Conservation (phyloP, 2,888 invertebrate species). For the Dynastes grantii region DNA sequence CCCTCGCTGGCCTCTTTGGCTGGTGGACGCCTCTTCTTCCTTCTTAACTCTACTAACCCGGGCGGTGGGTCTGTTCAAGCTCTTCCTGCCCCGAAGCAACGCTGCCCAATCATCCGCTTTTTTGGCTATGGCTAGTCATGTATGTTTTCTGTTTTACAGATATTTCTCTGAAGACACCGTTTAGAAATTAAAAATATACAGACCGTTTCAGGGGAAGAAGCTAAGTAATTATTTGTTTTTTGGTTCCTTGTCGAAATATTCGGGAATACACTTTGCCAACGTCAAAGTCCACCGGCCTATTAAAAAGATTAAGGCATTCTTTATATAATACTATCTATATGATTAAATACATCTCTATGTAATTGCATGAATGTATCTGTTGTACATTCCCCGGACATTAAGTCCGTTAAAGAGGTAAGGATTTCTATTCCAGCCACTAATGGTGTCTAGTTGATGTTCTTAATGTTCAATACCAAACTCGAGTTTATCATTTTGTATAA, state of each 20-base stretch:
- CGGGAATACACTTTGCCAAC: constrained; percentile 40
- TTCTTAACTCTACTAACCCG: constrained; percentile 71
- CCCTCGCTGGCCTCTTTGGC: constrained; percentile 70
- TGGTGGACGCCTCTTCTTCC: constrained; percentile 70
- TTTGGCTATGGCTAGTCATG: constrained; percentile 67
- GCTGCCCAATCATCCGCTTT: constrained; percentile 58
- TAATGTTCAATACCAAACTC: not conserved
- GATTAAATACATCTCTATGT: constrained; percentile 50
- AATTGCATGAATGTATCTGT: constrained; percentile 61
- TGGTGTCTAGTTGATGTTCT: constrained; percentile 10
- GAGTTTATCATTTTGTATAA: constrained; percentile 9
- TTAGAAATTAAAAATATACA: constrained; percentile 55
- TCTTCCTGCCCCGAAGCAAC: constrained; percentile 64
- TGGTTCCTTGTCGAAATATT: constrained; percentile 47
- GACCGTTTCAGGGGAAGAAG: constrained; percentile 52
- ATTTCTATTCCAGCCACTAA: constrained; percentile 23
- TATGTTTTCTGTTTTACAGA: constrained; percentile 72
- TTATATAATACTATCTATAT: constrained; percentile 60
- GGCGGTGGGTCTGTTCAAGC: constrained; percentile 70
- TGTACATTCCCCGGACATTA: constrained; percentile 64
- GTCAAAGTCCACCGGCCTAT: constrained; percentile 67
- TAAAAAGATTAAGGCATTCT: constrained; percentile 64
- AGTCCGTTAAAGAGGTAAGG: constrained; percentile 18
- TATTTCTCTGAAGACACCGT: constrained; percentile 69
- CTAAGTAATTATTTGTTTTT: constrained; percentile 35